Base-by-base conservation (phyloP, 64 coral and sea anemone species). In the Actinia tenebrosa region DNA sequence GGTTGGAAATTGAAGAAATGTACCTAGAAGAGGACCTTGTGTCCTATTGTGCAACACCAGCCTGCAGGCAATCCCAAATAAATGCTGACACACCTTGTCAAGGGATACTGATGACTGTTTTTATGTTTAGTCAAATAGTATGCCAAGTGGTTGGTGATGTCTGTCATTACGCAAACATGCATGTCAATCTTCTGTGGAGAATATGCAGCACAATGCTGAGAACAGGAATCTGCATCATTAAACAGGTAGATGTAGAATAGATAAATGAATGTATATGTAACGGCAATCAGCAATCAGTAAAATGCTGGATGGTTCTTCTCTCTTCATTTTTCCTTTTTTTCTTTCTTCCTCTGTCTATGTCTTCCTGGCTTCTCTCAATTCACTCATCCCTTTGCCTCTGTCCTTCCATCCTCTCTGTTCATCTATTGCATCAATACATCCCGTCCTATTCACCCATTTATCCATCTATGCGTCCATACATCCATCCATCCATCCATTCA, bases 141-240 rank as follows among this genome's bases (percentile, higher is more conserved):
- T 86, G 77, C 64, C 63, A 95, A 55, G 89, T 95, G 19, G 69
- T 86, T 45, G 60, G 87, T 84, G 93, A 95, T 78, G 10, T 95
- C 20, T 86, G 87, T 80, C 89, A 92, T 82, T 95, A 77, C 78
- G 87, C 89, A 3, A 86, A 89, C 6, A 47, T 56, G 15, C 85
- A 79, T 86, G 87, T 95, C 16, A 47, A 80, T 22, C 84, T 56
- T 56, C 37, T 92, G 17, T 95, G 93, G 93, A 89, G 56, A 64
- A 87, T 85, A 60, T 64, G 79, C 52, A 91, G 89, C 53, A 83
- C 86, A 18, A 61, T 86, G 22, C 83, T 95, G 53, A 75, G 71
- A n/a, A 95, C 89, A 4, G 93, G 89, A 82, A 89, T 95, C 46
- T 45, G 87, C 18, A 83, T 37, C n/a, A 84, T 89, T 37, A 95